A percentile compares a stretch with the other conserved stretches of the same genome.
Conservation (phyloP, 2,888 invertebrate species). For the Masnerella sp. region DNA sequence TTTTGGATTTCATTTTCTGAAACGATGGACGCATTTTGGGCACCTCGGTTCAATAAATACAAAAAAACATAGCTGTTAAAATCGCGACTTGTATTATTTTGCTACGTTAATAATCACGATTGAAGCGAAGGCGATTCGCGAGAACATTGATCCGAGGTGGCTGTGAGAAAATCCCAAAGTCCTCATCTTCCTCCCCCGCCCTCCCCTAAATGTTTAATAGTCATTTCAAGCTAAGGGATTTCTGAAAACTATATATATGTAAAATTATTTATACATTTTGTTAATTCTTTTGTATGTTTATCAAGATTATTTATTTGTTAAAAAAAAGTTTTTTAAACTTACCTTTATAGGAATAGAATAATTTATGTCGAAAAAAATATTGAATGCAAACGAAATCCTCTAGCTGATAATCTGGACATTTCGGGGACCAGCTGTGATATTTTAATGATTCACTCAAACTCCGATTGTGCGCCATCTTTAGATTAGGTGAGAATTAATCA, state of each 20-base stretch:
- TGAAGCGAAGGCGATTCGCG: constrained; percentile 37
- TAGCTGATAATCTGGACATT: constrained; percentile 60
- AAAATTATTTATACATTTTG: too few species aligned
- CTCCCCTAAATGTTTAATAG: constrained; percentile 57
- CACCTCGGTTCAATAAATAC: constrained; percentile 65
- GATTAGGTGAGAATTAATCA: constrained; percentile 62
- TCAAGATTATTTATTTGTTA: too few species aligned
- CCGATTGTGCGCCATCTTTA: constrained; percentile 65
- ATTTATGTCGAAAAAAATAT: too few species aligned
- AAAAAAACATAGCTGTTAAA: constrained; percentile 55
- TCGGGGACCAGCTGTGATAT: constrained; percentile 76
- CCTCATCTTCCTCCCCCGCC: constrained; percentile 63
- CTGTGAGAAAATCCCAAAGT: constrained; percentile 63
- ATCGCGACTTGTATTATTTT: constrained; percentile 72
- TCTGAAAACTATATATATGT: too few species aligned
- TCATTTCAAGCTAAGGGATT: constrained; percentile 11
- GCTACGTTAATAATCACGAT: constrained; percentile 69
- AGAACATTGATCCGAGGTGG: constrained; percentile 59
- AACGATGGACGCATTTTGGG: constrained; percentile 45
- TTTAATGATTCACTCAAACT: constrained; percentile 63
- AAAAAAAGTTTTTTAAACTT: too few species aligned
- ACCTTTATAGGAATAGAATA: too few species aligned
- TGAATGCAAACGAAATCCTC: too few species aligned
- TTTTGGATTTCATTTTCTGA: constrained; percentile 46
- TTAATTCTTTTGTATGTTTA: too few species aligned